Conservation (phyloP, 2,797 vertebrate species). For the Phalanger gymnotis region DNA sequence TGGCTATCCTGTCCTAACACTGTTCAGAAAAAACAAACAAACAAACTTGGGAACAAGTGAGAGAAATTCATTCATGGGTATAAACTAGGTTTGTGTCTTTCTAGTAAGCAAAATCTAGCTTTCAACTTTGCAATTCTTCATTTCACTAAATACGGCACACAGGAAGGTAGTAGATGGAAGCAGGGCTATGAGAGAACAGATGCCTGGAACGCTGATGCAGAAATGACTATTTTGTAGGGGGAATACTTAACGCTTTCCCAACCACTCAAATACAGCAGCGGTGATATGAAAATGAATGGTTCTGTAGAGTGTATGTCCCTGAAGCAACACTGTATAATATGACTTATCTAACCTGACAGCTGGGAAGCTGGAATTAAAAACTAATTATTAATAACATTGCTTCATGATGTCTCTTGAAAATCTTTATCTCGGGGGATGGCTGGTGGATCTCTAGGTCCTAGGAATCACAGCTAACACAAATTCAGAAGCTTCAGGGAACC, state of each 20-base stretch:
- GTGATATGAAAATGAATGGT: not conserved
- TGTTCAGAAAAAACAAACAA: not conserved
- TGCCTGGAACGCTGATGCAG: conserved; percentile 30
- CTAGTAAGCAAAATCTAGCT: conserved; percentile 6
- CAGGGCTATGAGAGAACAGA: conserved; percentile 30
- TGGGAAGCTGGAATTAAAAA: conserved; percentile 15
- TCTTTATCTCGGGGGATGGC: conserved; percentile 18
- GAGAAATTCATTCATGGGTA: not conserved
- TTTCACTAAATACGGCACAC: not conserved
- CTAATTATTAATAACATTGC: conserved; percentile 48
- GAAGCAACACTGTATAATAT: conserved; percentile 4
- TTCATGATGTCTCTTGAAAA: conserved; percentile 38
- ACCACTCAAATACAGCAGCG: not conserved
- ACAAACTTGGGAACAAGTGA: not conserved
- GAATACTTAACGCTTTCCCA: conserved; percentile 20
- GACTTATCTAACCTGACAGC: not conserved
- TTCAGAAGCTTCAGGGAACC: conserved; percentile 51
- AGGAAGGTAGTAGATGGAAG: not conserved
- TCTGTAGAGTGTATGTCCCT: not conserved
- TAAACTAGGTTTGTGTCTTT: not conserved
- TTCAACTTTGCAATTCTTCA: conserved; percentile 23
- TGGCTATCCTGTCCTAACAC: not conserved
- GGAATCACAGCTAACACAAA: not conserved
- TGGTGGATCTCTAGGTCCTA: conserved; percentile 17
- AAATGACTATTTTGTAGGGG: conserved; percentile 37